Evolutionary conservation across 2,888 invertebrate genomes (phyloP).

Genomic region (Chymomyza caudatula): DNA sequence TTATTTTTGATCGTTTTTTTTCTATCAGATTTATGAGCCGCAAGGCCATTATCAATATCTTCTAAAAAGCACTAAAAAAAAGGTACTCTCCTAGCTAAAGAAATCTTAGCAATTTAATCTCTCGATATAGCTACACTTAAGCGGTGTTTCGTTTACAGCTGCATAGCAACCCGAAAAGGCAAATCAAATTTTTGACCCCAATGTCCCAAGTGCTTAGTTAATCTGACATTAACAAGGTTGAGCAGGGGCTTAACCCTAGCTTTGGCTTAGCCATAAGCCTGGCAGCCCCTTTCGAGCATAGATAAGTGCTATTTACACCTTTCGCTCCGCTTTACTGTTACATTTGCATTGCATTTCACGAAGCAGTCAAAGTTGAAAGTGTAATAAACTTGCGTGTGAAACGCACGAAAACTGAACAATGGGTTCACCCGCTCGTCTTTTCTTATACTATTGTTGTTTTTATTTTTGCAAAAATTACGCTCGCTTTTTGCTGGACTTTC

Average conservation of each 20-base stretch:
- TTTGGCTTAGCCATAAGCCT: neutral
- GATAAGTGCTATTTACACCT: slow-evolving; percentile 33
- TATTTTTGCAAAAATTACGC: slow-evolving; percentile 31
- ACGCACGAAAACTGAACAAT: slow-evolving; percentile 49
- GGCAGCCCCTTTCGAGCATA: neutral
- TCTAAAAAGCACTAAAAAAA: too few species aligned
- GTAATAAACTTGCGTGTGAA: slow-evolving; percentile 64
- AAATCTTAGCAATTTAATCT: too few species aligned
- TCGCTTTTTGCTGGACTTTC: slow-evolving; percentile 34
- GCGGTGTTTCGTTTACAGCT: neutral
- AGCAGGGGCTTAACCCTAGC: neutral
- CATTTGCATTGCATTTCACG: slow-evolving; percentile 20
- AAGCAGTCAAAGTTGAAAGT: slow-evolving; percentile 57
- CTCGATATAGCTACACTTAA: too few species aligned
- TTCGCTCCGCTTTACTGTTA: slow-evolving; percentile 20
- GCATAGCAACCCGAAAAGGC: neutral
- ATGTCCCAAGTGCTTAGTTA: neutral
- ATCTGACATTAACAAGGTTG: neutral
- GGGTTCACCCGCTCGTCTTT: slow-evolving; percentile 41
- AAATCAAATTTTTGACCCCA: neutral
- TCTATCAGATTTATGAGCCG: too few species aligned
- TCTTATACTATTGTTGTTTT: slow-evolving; percentile 15
- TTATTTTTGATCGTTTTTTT: too few species aligned
- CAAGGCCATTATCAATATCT: too few species aligned
- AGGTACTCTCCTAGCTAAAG: too few species aligned